Evolutionary conservation across 2,113 vertebrate species (phyloP), one percentile per base, ranked within the genome.

Genomic region (Chrysemys picta): DNA sequence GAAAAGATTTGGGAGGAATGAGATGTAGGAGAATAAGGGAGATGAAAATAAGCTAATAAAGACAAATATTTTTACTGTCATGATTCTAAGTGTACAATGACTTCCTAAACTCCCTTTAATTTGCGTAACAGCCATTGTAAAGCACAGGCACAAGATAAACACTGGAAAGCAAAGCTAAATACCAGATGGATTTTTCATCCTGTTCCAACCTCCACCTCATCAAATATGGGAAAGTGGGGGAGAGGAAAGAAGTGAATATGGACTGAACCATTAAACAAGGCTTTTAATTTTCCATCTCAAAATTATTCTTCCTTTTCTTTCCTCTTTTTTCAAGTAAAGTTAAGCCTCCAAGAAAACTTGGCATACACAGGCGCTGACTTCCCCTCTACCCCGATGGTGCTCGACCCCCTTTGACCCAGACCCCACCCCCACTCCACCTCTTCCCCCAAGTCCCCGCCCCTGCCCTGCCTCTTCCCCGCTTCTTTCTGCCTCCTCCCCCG

Each of bases 1-100:
- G n/a, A 87, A 82, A 65, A 84, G 81, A 54, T 0, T 4, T 0
- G 7, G 6, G 75, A 62, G 1, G 50, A 14, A 3, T 11, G n/a
- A 9, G 10, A 9, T 72, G 35, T 22, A 38, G 80, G 89, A 84
- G 27, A 35, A 45, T 13, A 0, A 42, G 52, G 12, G 13, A 5
- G 1, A 72, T 45, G 6, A 69, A 54, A 93, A 49, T 1, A 5
- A 65, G 7, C 27, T 2, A 53, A 69, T 31, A 75, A 53, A 57
- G 75, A 89, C 75, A 87, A 79, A 79, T 65, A 0, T 7, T 85
- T 89, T 89, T 54, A 13, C 7, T 85, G 0, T 76, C 80, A 2
- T 88, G 19, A 21, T 21, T 91, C 45, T 0, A 1, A 69, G 24
- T 54, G 38, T 59, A 3, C 54, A 57, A 87, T 62, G 27, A 31